Conservation (phyloP, 1,140 invertebrate species). For the Schlechtendalia chinensis region DNA sequence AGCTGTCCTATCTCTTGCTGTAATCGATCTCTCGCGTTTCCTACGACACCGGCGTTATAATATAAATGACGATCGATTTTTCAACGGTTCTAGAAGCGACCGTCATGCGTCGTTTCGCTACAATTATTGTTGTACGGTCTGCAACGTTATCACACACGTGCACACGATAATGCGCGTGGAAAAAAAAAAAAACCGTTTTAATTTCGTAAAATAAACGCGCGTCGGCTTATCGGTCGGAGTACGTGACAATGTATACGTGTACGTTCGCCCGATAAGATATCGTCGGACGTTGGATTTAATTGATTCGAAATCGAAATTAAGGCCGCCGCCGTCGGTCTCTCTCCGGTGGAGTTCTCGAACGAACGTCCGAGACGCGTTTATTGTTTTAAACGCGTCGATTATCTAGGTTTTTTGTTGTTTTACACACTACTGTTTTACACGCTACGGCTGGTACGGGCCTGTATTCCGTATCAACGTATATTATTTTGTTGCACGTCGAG, state of each 20-base stretch:
- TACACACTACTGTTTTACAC: too few species aligned
- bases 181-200: conserved; percentile 5
- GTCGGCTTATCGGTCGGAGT: neutral
- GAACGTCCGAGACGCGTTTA: too few species aligned
- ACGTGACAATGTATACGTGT: conserved; percentile 35
- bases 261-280: conserved; percentile 11
- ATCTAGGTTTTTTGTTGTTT: too few species aligned
- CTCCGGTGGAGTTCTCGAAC: too few species aligned
- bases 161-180: neutral
- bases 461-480: too few species aligned
- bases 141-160: too few species aligned
- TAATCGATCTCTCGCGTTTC: neutral
- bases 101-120: neutral
- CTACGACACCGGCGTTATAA: conserved; percentile 8
- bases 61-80: conserved; percentile 15
- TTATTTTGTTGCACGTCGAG: too few species aligned
- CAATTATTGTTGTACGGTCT: neutral
- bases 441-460: too few species aligned
- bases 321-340: too few species aligned
- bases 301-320: too few species aligned
- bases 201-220: neutral
- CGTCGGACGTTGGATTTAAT: too few species aligned
- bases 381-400: too few species aligned
- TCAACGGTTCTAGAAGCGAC: neutral
- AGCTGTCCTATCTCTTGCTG: neutral